A percentile compares a stretch with the other conserved stretches of the same genome.
These are phyloP conservation scores for Apolygus lucorum DNA, from an alignment of 1,140 invertebrate species.

Conservation along the genomic window DNA sequence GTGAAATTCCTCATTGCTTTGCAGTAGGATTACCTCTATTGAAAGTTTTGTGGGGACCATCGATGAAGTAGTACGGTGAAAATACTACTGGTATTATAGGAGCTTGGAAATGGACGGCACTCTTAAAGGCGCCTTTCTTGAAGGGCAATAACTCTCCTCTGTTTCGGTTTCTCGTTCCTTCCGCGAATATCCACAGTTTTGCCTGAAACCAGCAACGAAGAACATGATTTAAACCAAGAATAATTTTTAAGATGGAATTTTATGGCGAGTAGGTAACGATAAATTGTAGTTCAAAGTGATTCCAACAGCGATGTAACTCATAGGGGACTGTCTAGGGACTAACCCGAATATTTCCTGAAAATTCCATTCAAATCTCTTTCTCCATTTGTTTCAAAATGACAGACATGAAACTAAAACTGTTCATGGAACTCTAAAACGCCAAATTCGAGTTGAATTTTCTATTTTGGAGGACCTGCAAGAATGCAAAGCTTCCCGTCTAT, in stretches of 20 bases:
- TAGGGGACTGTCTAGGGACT: neutral
- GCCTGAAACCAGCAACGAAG: constrained; percentile 40
- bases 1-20: no score
- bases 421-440: no score
- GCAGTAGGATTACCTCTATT: constrained; percentile 43
- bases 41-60: constrained; percentile 44
- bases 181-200: constrained; percentile 56
- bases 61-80: constrained; percentile 57
- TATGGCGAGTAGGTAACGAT: neutral
- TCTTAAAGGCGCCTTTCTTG: constrained; percentile 68
- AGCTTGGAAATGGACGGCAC: constrained; percentile 59
- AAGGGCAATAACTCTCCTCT: constrained; percentile 43
- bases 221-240: neutral
- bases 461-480: no score
- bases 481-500: no score
- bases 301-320: neutral
- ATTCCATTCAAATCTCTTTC: neutral
- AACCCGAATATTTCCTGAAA: neutral
- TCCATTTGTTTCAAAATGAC: no score
- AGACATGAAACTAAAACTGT: no score
- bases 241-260: neutral
- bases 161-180: constrained; percentile 46
- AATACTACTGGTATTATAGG: constrained; percentile 63
- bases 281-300: neutral
- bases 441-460: no score